Base-by-base conservation (phyloP, 2,113 vertebrate species). In the Tor tambroides region DNA sequence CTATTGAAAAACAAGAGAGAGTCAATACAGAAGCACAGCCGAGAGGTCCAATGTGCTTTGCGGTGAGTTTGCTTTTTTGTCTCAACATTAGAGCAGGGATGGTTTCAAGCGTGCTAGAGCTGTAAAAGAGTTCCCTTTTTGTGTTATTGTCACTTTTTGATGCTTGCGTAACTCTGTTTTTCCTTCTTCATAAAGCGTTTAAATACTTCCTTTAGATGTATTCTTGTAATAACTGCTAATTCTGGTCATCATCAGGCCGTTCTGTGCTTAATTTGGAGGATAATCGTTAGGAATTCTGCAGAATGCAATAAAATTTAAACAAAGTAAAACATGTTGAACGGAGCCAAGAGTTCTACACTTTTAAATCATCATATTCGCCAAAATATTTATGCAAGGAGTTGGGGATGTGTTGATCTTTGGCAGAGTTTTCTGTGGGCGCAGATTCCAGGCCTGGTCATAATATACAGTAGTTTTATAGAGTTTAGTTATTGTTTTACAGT, bases 371-470 rank as follows among this genome's bases (percentile, higher is more conserved):
- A n/a, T 38, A 23, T 41, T 72, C 10, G 23, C 0, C 69, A 0
- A 72, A 72, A 72, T 72, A 72, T 72, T 72, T 72, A 72, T 12
- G 9, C 69, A 72, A 72, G 19, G 69, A 72, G 38, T 72, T 6
- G 4, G 69, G 35, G 21, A 38, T 41, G 35, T 72, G 69, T 41
- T 72, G 69, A 41, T 72, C 69, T 72, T 72, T 72, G 4, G 19
- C 32, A 23, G 69, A 72, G 69, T 72, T 9, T 71, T 71, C 19
- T 38, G 67, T 71, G 32, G 32, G 32, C 2, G 69, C 35, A 12
- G 35, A 72, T 72, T 72, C 35, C 35, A 38, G 35, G 35, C 69
- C 69, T 41, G 21, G 4, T 72, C 35, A 6, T 23, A 19, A 41
- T 72, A 72, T 23, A 38, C 35, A 11, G 0, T 72, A 38, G 19